A percentile compares a stretch with the other conserved stretches of the same genome.
Evolutionary conservation across 2,113 vertebrate species (phyloP).

Genomic region (Papio anubis): DNA sequence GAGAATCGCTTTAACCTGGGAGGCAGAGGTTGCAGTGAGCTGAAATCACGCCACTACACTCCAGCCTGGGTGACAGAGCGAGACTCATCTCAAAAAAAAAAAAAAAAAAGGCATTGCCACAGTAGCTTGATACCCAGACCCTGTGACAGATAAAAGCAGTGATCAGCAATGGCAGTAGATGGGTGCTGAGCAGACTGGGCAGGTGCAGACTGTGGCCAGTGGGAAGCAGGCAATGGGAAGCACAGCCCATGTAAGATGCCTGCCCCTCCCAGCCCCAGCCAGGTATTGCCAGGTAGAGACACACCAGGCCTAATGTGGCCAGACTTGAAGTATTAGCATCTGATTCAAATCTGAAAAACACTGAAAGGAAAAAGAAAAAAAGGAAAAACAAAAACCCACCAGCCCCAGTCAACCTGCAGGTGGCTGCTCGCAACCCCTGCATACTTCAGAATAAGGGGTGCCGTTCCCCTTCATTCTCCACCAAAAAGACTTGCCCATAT

Average conservation of each 20-base stretch:
- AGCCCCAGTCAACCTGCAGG: neutral
- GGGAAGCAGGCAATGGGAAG: neutral
- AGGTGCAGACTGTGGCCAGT: neutral
- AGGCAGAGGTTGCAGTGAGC: too few species aligned
- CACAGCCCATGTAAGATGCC: neutral
- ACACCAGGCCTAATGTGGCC: neutral
- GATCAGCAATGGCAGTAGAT: rapidly evolving
- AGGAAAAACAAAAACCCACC: neutral
- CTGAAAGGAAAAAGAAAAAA: neutral
- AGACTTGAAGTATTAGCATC: too few species aligned
- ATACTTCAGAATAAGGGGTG: neutral
- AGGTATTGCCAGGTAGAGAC: neutral
- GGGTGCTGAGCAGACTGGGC: neutral
- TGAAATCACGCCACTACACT: too few species aligned
- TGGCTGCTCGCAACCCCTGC: neutral
- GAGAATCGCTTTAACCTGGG: too few species aligned
- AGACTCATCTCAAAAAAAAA: too few species aligned
- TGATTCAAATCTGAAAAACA: neutral
- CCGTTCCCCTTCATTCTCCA: neutral
- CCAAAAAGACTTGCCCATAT: neutral
- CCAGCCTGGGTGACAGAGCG: too few species aligned
- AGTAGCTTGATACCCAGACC: too few species aligned
- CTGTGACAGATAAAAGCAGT: neutral
- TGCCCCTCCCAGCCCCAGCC: neutral
- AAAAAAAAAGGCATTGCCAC: neutral